Conservation (phyloP, 2,888 invertebrate genomes). For the Drosophila tripunctata region DNA sequence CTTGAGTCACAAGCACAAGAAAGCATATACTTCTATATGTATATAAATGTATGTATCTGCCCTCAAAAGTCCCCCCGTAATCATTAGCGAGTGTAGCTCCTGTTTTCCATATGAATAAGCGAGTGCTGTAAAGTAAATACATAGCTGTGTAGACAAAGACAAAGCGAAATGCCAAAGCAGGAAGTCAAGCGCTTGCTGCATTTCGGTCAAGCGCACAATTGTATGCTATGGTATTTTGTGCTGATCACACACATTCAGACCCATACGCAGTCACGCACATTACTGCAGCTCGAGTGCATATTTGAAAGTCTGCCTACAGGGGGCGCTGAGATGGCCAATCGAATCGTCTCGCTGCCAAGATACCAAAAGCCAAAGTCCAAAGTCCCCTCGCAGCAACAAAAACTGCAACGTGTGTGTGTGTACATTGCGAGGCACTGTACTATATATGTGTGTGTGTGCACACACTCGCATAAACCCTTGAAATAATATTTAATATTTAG, state of each 20-base stretch:
- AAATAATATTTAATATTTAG: conserved; percentile 85
- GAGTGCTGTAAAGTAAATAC: conserved; percentile 44
- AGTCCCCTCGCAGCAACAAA: conserved; percentile 41
- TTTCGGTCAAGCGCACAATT: conserved; percentile 75
- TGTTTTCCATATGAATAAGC: conserved; percentile 50
- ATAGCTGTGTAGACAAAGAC: conserved; percentile 31
- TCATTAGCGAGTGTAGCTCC: conserved; percentile 46
- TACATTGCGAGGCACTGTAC: conserved; percentile 21
- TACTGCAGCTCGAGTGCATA: conserved; percentile 33
- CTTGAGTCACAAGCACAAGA: neutral
- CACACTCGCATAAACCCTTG: conserved; percentile 78
- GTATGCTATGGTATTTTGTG: conserved; percentile 67
- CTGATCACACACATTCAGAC: conserved; percentile 21
- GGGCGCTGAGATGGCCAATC: conserved; percentile 53
- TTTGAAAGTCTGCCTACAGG: conserved; percentile 24
- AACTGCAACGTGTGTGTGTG: conserved; percentile 41
- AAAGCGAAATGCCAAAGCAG: conserved; percentile 57
- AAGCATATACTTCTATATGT: neutral
- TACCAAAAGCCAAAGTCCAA: conserved; percentile 39
- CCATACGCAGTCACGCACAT: conserved; percentile 23
- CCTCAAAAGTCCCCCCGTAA: conserved; percentile 46
- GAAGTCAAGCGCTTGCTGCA: conserved; percentile 39
- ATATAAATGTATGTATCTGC: neutral
- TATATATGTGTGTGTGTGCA: conserved; percentile 21
- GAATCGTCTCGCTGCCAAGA: conserved; percentile 40